Evolutionary conservation across 2,113 vertebrate species (phyloP), one percentile per base, ranked within the genome.

Genomic region (Muscicapa adusta): DNA sequence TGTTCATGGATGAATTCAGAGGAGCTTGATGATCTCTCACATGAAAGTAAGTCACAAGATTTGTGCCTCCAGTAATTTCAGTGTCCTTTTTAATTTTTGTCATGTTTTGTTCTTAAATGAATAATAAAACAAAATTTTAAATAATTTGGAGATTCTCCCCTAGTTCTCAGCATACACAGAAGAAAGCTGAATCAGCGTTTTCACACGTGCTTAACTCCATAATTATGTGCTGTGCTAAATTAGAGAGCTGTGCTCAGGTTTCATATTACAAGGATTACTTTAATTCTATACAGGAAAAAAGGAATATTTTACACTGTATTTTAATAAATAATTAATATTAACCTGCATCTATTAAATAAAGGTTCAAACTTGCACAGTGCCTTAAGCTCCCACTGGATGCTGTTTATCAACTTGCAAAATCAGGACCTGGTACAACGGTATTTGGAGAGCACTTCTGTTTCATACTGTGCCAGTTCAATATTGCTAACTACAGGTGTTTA

Each of bases 401-500:
- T 92, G 94, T 94, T 96, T 96, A 96, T 96, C 92, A 24, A 96
- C 95, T 95, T 93, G 91, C 92, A 94, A 94, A 96, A 95, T 96
- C 96, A 97, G 91, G 80, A 92, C 62, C 65, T 91, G 80, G 89
- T 94, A 95, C 88, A 92, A 94, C 94, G 94, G 81, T 96, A 93
- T 84, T 95, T 94, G 95, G 94, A 95, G 42, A 67, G 76, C 42
- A 88, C 54, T 96, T 93, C 89, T 96, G 95, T 97, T 96, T 94
- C 94, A 96, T 97, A 96, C 73, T 87, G 91, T 96, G 95, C 96
- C 95, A 96, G 94, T 95, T 96, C 95, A 96, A 95, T 97, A 94
- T 94, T 96, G 95, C 94, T 94, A 97, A 92, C 91, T 95, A 97
- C 96, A 97, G 94, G 96, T 97, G 94, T 96, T 95, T 94, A 91